Evolutionary conservation across 2,113 vertebrate genomes (phyloP).

Genomic region (Acanthochromis polyacanthus): DNA sequence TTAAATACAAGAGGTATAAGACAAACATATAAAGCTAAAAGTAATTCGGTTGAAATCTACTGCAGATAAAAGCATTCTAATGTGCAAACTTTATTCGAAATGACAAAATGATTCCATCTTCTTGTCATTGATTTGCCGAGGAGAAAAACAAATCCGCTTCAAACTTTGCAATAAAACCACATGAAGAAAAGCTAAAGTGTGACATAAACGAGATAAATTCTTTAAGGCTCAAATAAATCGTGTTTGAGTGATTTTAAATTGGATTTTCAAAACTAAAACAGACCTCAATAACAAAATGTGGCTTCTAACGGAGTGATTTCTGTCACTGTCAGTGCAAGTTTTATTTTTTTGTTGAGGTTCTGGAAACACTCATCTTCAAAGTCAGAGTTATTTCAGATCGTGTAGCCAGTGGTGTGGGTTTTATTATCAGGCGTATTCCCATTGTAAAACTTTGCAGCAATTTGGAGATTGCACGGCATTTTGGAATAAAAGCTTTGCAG

Average conservation of each 20-base stretch:
- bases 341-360: background rate
- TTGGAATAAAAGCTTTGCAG: slow-evolving; percentile 9
- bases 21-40: background rate
- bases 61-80: background rate
- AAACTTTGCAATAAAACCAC: background rate
- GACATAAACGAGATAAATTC: too few species aligned
- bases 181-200: background rate
- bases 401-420: background rate
- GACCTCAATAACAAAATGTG: background rate
- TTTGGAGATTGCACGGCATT: background rate
- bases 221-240: too few species aligned
- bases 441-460: background rate
- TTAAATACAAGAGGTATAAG: background rate
- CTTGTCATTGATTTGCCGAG: background rate
- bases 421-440: background rate
- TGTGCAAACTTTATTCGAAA: background rate
- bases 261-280: background rate
- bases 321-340: background rate
- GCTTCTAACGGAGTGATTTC: background rate
- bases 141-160: background rate
- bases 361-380: background rate
- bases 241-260: too few species aligned
- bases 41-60: background rate
- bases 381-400: background rate
- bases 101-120: background rate